Base-by-base conservation (phyloP, 2,888 invertebrate genomes). In the Aphelenchoides bicaudatus region DNA sequence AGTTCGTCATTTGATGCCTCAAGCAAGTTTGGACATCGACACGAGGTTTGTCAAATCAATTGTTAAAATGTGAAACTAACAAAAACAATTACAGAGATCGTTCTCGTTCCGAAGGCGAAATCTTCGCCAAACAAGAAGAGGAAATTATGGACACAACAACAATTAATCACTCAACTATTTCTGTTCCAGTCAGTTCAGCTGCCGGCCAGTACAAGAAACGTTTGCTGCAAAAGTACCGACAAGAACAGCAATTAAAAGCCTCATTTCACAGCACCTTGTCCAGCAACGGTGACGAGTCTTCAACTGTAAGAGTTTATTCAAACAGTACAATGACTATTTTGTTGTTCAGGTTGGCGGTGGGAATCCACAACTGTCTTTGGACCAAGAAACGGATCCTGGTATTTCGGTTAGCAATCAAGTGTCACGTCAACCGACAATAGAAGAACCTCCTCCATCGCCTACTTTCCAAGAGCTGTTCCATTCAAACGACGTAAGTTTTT, bases 101-200 rank as follows among this genome's bases (percentile, higher is more conserved):
- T 10, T 72, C 72, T 39, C 68, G 75, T 13, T 77, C 75, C 4
- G 78, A 78, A 46, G 69, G 71, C 21, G 78, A 78, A 51, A 73
- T 75, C 72, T 62, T 69, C 21, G 52, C 55, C n/a, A 55, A 47
- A 25, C 52, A 38, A 16, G 61, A 56, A 29, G 70, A 70, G 19
- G 63, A 59, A 19, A 63, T 64, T 21, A 71, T 71, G 39, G 58
- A 56, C 4, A 68, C 65, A 49, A 68, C 66, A 16, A 58, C 62
- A 19, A 61, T 60, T 38, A 43, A 62, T 23, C 67, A 66, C 30
- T 73, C 72, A 48, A 73, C 72, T 3, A 61, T 71, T 19, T 72
- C 71, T 21, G 66, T 73, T 8, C 72, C 72, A n/a, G 59, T 66
- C 8, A 53, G 59, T 21, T 56, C 63, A 13, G 37, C 23, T 3